A percentile compares a stretch with the other conserved stretches of the same genome.
These are phyloP conservation scores for Embidobia sp. DNA, from an alignment of 2,888 invertebrate species.

Conservation along the genomic window DNA sequence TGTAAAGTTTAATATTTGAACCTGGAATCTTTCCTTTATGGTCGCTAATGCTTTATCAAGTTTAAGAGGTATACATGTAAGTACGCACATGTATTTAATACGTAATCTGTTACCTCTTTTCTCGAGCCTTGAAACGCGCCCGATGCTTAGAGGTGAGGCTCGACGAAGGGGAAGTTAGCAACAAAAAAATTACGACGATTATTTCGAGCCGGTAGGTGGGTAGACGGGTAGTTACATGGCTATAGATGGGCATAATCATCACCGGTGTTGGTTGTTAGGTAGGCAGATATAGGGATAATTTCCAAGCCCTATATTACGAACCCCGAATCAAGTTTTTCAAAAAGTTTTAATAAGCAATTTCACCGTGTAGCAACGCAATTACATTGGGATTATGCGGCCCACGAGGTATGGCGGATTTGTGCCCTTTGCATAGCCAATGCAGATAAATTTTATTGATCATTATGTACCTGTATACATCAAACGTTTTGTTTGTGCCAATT, in stretches of 20 bases:
- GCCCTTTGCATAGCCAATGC: slow-evolving; percentile 65
- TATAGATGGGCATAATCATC: slow-evolving; percentile 78
- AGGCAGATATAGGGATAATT: slow-evolving; percentile 79
- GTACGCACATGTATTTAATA: slow-evolving; percentile 42
- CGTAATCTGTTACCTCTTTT: slow-evolving; percentile 54
- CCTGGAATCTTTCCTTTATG: slow-evolving; percentile 2
- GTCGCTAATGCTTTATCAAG: slow-evolving; percentile 34
- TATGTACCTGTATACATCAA: slow-evolving; percentile 32
- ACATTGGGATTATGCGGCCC: slow-evolving; percentile 74
- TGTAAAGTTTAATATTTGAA: slow-evolving; percentile 1
- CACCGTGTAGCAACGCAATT: slow-evolving; percentile 76
- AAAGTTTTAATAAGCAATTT: slow-evolving; percentile 80
- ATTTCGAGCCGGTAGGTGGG: slow-evolving; percentile 75
- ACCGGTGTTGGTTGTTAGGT: slow-evolving; percentile 73
- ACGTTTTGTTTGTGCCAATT: slow-evolving; percentile 22
- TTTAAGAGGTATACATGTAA: slow-evolving; percentile 25
- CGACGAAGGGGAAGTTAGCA: slow-evolving; percentile 60
- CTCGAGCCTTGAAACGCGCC: slow-evolving; percentile 49
- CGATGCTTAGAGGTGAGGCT: slow-evolving; percentile 58
- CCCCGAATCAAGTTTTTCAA: slow-evolving; percentile 80
- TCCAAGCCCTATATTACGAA: slow-evolving; percentile 78
- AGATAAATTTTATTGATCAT: slow-evolving; percentile 64
- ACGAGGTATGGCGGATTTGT: slow-evolving; percentile 64
- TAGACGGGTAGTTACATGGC: slow-evolving; percentile 73
- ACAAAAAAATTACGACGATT: slow-evolving; percentile 71